phyloP scores from a whole-genome alignment of 2,113 vertebrate genomes.

The Ifrita kowaldi region DNA sequence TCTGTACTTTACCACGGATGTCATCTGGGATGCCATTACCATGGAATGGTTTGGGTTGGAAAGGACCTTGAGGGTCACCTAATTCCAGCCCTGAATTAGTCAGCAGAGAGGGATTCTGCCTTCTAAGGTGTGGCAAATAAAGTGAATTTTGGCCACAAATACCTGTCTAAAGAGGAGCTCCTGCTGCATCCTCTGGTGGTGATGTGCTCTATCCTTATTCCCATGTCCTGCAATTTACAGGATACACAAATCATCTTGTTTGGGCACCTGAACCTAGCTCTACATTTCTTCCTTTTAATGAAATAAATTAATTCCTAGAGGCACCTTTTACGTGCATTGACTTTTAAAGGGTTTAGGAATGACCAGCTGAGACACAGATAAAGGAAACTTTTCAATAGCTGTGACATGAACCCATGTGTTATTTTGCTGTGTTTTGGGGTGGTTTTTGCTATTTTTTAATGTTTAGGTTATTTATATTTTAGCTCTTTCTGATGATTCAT shows the following conservation, averaged over 20 bases:
- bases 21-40: fast-evolving
- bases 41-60: background rate
- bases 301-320: background rate
- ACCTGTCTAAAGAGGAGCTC: background rate
- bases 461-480: background rate
- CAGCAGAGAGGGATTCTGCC: background rate
- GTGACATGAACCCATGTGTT: background rate
- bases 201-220: fast-evolving
- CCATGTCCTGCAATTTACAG: fast-evolving
- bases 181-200: background rate
- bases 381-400: background rate
- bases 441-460: fast-evolving
- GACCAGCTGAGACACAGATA: background rate
- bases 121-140: background rate
- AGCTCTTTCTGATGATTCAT: background rate
- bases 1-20: fast-evolving
- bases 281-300: background rate
- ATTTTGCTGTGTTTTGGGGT: background rate
- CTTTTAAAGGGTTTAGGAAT: background rate
- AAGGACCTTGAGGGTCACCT: background rate
- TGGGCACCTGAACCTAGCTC: background rate
- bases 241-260: fast-evolving
- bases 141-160: background rate
- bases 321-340: fast-evolving
- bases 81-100: background rate